These are phyloP conservation scores for Paedocypris micromegethes DNA, from an alignment of 2,797 vertebrate species.

Conservation along the genomic window DNA sequence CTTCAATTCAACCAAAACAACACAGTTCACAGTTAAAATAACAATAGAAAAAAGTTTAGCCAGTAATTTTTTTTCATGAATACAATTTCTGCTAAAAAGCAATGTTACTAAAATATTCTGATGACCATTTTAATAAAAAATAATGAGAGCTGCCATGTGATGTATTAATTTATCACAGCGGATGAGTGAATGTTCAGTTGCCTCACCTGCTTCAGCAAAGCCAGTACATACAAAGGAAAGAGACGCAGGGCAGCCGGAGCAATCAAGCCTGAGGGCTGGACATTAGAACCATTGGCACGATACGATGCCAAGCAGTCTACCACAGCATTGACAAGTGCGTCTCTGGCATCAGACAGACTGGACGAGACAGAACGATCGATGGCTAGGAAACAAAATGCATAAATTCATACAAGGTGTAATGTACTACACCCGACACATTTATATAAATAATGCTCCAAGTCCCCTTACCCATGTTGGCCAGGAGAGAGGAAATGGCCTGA, in stretches of 20 bases:
- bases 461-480: constrained; percentile 95
- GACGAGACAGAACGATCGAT: constrained; percentile 90
- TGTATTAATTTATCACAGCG: neutral
- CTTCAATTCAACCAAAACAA: too few species aligned
- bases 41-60: too few species aligned
- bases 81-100: too few species aligned
- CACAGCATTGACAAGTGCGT: constrained; percentile 89
- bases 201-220: constrained; percentile 93
- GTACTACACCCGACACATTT: neutral
- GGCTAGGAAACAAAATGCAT: constrained; percentile 59
- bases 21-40: too few species aligned
- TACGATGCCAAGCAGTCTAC: constrained; percentile 84
- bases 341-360: constrained; percentile 88
- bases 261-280: constrained; percentile 79
- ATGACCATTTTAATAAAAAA: too few species aligned
- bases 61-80: too few species aligned
- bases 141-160: neutral
- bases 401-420: too few species aligned
- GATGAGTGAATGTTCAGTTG: constrained; percentile 1
- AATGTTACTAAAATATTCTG: too few species aligned
- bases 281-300: constrained; percentile 76
- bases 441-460: neutral
- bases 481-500: constrained; percentile 85
- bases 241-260: constrained; percentile 81
- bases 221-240: constrained; percentile 87